Evolutionary conservation across 1,140 invertebrate species (phyloP).

Genomic region (Vollenhovia emeryi): DNA sequence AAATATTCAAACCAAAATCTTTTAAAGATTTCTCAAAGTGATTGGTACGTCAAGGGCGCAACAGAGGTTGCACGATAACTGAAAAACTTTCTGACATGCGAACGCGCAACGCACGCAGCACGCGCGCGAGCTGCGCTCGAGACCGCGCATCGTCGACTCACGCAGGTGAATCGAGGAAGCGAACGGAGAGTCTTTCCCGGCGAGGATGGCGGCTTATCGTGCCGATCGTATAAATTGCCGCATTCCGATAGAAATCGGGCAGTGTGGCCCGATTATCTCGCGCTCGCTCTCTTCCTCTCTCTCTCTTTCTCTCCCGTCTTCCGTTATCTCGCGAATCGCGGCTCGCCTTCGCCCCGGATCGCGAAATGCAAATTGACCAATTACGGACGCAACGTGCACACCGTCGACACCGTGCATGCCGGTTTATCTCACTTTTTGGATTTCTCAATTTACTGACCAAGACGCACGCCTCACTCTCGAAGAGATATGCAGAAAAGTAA

Average conservation of each 20-base stretch:
- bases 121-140: not conserved
- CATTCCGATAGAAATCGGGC: slow-evolving; percentile 63
- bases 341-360: slow-evolving; percentile 44
- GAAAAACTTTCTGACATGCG: not conserved
- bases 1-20: not conserved
- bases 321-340: slow-evolving; percentile 51
- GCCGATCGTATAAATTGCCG: slow-evolving; percentile 59
- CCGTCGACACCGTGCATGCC: slow-evolving; percentile 19
- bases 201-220: slow-evolving; percentile 32
- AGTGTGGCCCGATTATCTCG: slow-evolving; percentile 42
- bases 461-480: not conserved
- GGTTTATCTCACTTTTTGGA: not conserved
- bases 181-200: not conserved
- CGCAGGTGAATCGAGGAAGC: slow-evolving; percentile 52
- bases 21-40: not conserved
- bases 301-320: not conserved
- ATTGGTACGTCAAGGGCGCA: not conserved
- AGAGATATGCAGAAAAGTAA: not conserved
- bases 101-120: not conserved
- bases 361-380: slow-evolving; percentile 62
- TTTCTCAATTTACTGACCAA: slow-evolving; percentile 17
- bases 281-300: not conserved
- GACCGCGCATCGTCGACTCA: not conserved
- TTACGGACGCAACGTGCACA: slow-evolving; percentile 42
- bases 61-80: not conserved